Conservation (phyloP, 2,113 vertebrate species). For the Phalacrocorax pelagicus region DNA sequence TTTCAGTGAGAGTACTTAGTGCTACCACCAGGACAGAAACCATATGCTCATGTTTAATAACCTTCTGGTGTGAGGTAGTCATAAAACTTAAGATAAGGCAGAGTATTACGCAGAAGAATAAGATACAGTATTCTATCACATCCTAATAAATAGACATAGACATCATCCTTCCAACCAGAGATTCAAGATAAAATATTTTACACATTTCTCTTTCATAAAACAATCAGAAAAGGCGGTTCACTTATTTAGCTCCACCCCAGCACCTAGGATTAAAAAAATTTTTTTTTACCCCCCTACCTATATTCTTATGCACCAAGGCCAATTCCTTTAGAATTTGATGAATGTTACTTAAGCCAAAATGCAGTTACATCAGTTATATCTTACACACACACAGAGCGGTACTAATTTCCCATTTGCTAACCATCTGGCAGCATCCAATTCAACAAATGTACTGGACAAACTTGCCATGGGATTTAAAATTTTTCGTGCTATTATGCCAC, state of each 20-base stretch:
- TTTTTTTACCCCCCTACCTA: not conserved
- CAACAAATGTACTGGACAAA: not conserved
- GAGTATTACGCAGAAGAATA: not conserved
- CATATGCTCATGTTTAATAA: conserved; percentile 47
- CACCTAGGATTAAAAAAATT: not conserved
- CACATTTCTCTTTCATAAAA: not conserved
- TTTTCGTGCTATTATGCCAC: not conserved
- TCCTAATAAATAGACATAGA: not conserved
- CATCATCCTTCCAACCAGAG: not conserved
- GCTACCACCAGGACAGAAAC: conserved; percentile 50
- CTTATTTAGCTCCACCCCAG: not conserved
- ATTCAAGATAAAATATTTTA: not conserved
- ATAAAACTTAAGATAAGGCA: not conserved
- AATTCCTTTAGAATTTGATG: not conserved
- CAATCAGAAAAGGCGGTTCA: not conserved
- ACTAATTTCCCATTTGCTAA: not conserved
- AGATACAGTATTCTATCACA: not conserved
- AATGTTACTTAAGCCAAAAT: not conserved
- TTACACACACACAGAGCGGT: accelerated
- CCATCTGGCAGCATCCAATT: not conserved
- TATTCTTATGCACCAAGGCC: not conserved
- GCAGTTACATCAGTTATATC: not conserved
- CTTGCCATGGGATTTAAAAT: not conserved
- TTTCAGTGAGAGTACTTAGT: conserved; percentile 17
- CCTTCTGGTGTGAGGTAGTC: not conserved